Percentiles rank a stretch among this genome's conserved stretches.
These are phyloP conservation scores for Sycophila sp. DNA, from an alignment of 1,140 invertebrate genomes.

Conservation along the genomic window DNA sequence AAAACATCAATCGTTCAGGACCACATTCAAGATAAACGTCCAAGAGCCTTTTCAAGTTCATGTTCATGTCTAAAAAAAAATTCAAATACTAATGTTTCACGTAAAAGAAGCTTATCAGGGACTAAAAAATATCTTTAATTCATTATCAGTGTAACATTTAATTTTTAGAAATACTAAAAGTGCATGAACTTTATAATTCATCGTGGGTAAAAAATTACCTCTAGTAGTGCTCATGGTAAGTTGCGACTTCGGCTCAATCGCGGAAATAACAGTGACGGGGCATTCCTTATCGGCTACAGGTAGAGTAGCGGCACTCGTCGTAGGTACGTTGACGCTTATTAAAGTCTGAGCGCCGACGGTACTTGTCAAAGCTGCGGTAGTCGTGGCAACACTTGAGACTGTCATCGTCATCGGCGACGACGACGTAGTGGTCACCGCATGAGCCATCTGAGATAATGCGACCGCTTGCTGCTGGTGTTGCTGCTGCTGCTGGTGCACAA, in stretches of 20 bases:
- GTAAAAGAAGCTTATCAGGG: no score
- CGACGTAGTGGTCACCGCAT: background rate
- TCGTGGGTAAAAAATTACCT: background rate
- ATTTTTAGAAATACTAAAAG: background rate
- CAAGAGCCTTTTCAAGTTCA: no score
- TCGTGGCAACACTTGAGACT: background rate
- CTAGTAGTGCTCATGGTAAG: background rate
- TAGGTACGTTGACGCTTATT: background rate
- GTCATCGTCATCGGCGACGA: background rate
- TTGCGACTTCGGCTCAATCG: background rate
- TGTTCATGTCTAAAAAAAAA: no score
- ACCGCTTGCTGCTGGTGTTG: background rate
- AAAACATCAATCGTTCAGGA: no score
- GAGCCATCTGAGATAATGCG: background rate
- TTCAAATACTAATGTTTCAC: no score
- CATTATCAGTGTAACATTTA: no score
- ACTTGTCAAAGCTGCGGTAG: background rate
- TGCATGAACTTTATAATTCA: background rate
- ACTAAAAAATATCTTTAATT: no score
- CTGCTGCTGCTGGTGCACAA: conserved; percentile 28
- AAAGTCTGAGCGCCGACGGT: background rate
- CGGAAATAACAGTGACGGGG: conserved; percentile 1
- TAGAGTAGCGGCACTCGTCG: background rate
- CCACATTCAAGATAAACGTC: no score
- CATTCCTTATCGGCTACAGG: background rate